Conservation (phyloP, 2,113 vertebrate genomes). For the Amphilophus citrinellus region DNA sequence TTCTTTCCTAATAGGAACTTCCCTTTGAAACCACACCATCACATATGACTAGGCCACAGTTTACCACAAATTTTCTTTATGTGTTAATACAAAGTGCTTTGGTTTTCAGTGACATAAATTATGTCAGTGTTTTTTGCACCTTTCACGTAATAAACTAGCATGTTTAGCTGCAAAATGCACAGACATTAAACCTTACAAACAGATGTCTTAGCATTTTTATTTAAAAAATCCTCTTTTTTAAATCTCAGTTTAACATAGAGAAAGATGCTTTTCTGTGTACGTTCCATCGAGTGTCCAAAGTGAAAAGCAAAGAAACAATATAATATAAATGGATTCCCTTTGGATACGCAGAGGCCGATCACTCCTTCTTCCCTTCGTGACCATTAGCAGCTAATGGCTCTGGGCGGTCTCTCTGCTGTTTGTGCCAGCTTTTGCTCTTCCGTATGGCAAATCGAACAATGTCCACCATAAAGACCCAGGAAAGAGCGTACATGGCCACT, state of each 20-base stretch:
- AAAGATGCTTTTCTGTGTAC: conserved; percentile 13
- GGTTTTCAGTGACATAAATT: conserved; percentile 46
- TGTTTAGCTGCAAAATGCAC: conserved; percentile 27
- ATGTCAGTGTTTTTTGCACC: conserved; percentile 31
- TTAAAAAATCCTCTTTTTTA: conserved; percentile 11
- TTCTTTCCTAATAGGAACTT: conserved; percentile 26
- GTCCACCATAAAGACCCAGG: conserved; percentile 94
- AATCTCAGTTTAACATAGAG: conserved; percentile 7
- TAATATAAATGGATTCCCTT: neutral
- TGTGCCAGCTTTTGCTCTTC: conserved; percentile 87
- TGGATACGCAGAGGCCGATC: neutral
- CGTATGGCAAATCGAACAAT: conserved; percentile 89
- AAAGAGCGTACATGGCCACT: conserved; percentile 91
- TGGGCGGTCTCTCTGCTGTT: conserved; percentile 72
- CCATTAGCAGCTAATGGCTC: conserved; percentile 66
- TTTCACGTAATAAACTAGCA: conserved; percentile 5
- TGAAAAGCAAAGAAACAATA: neutral
- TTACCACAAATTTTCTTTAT: conserved; percentile 27
- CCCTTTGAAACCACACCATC: conserved; percentile 16
- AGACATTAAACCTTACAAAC: neutral
- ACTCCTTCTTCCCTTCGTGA: conserved; percentile 81
- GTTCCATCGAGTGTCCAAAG: neutral
- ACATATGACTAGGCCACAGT: conserved; percentile 35
- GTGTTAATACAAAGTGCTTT: conserved; percentile 58
- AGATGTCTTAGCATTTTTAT: neutral